A percentile compares a stretch with the other conserved stretches of the same genome.
Evolutionary conservation across 2,113 vertebrate species (phyloP).

Genomic region (Stegostoma tigrinum): DNA sequence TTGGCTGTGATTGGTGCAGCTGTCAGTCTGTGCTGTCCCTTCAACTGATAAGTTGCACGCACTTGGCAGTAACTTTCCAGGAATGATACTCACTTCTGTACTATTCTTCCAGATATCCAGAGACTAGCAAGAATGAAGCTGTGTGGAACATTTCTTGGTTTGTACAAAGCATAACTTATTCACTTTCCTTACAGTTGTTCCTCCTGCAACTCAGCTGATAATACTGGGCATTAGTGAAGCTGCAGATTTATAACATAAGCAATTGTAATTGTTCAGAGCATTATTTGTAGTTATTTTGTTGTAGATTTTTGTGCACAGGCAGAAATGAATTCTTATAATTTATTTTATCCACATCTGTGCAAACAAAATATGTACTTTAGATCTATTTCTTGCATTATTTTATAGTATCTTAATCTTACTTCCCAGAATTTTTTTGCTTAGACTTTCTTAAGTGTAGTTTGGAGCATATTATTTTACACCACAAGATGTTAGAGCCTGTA

Average conservation of each 20-base stretch:
- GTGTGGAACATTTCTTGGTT: conserved; percentile 85
- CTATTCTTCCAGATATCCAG: conserved; percentile 43
- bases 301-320: background rate
- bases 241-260: background rate
- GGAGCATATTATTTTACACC: background rate
- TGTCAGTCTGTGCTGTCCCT: conserved; percentile 38
- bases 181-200: background rate
- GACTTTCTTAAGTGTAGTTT: background rate
- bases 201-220: background rate
- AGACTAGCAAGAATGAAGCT: conserved; percentile 72
- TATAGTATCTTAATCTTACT: background rate
- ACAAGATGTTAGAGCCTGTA: background rate
- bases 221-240: background rate
- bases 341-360: background rate
- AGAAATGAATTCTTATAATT: background rate
- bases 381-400: background rate
- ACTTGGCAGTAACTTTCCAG: conserved; percentile 64
- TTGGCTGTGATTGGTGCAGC: conserved; percentile 62
- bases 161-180: conserved; percentile 50
- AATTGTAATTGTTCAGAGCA: background rate
- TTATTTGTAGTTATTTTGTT: background rate
- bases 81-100: conserved; percentile 57
- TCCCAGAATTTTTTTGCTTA: background rate
- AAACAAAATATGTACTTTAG: background rate
- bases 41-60: conserved; percentile 66